These are phyloP conservation scores for Baronia brevicornis DNA, from an alignment of 2,888 invertebrate genomes.

Conservation along the genomic window DNA sequence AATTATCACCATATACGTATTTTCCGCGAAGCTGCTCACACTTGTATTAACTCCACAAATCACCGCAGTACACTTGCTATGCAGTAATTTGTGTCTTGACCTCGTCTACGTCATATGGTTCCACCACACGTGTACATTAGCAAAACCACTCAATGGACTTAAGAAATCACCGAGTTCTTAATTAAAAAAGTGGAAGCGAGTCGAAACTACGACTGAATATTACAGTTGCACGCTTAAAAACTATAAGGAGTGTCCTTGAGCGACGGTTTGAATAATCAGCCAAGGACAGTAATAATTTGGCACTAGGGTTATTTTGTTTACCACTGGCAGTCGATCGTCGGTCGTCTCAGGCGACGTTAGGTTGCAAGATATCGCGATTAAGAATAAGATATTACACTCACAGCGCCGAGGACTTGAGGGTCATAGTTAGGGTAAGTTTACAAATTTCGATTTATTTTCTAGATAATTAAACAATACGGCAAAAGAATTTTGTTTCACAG, in stretches of 20 bases:
- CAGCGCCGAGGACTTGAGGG: slow-evolving; percentile 54
- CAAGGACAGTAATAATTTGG: slow-evolving; percentile 63
- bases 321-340: slow-evolving; percentile 49
- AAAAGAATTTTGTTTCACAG: neutral
- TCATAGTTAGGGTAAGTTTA: slow-evolving; percentile 57
- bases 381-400: slow-evolving; percentile 53
- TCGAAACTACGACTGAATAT: slow-evolving; percentile 21
- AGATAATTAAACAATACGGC: neutral
- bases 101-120: slow-evolving; percentile 46
- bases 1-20: too few species aligned
- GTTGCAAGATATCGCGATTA: slow-evolving; percentile 53
- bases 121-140: slow-evolving; percentile 39
- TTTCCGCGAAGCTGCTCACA: too few species aligned
- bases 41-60: slow-evolving; percentile 62
- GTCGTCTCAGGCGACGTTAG: slow-evolving; percentile 32
- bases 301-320: slow-evolving; percentile 38
- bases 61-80: slow-evolving; percentile 68
- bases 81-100: slow-evolving; percentile 67
- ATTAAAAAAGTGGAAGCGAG: slow-evolving; percentile 12
- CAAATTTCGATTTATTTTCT: slow-evolving; percentile 5
- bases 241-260: slow-evolving; percentile 56
- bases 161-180: slow-evolving; percentile 25
- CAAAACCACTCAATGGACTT: slow-evolving; percentile 28
- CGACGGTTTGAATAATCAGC: slow-evolving; percentile 53
- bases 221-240: slow-evolving; percentile 53